A percentile compares a stretch with the other conserved stretches of the same genome.
phyloP scores from a whole-genome alignment of 2,113 vertebrate species.

The Etia nguti region DNA sequence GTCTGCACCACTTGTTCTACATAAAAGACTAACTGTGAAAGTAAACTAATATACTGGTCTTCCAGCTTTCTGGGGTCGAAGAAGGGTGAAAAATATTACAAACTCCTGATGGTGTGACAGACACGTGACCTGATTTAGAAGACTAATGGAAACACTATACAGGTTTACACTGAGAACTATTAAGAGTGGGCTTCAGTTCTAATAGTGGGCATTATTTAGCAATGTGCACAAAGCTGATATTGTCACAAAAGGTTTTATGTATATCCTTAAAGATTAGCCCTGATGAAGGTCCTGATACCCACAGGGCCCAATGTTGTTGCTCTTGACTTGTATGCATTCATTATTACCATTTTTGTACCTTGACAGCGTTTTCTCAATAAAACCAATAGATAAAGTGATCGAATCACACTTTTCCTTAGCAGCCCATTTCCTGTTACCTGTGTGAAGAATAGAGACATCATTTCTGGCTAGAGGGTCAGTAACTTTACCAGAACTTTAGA shows the following conservation, averaged over 20 bases:
- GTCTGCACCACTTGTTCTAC: neutral
- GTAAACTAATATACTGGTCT: neutral
- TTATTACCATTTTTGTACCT: neutral
- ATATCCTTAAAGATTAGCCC: neutral
- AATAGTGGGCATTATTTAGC: neutral
- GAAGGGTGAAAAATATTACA: neutral
- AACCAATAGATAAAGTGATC: neutral
- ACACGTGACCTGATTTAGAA: neutral
- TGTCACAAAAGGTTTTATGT: neutral
- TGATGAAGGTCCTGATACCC: neutral
- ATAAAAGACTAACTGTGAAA: neutral
- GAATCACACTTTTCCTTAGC: neutral
- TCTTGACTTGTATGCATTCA: neutral
- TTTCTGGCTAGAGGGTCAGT: neutral
- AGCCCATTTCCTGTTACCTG: neutral
- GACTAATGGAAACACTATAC: neutral
- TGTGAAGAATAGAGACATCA: neutral
- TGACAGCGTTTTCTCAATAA: neutral
- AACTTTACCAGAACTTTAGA: neutral
- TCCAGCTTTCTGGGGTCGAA: neutral
- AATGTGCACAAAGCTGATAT: neutral
- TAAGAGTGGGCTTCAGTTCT: neutral
- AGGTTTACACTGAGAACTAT: accelerated
- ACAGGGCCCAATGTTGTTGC: neutral
- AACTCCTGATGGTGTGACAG: neutral